phyloP scores from a whole-genome alignment of 2,113 vertebrate genomes.

The Tringa solitaria region DNA sequence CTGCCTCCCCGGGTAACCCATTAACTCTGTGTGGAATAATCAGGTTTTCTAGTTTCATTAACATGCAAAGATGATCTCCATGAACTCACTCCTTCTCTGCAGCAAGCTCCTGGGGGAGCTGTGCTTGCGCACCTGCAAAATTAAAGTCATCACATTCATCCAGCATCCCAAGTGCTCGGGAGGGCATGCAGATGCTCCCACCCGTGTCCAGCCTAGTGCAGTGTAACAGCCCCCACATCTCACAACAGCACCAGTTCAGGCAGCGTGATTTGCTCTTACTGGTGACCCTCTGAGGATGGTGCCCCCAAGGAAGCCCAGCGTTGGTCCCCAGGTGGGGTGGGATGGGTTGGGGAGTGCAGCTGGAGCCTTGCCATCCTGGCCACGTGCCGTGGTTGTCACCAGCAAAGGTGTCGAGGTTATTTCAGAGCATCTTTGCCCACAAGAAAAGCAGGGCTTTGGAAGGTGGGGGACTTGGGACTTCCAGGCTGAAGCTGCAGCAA shows the following conservation, averaged over 20 bases:
- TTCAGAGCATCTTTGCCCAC: background rate
- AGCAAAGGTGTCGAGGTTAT: background rate
- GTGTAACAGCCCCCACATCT: fast-evolving
- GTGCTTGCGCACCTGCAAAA: background rate
- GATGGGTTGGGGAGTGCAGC: background rate
- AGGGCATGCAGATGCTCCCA: fast-evolving
- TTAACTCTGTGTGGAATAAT: slow-evolving; percentile 4
- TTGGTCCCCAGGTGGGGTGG: background rate
- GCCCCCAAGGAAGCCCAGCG: fast-evolving
- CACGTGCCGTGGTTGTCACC: background rate
- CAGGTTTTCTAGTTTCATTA: background rate
- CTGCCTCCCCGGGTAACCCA: background rate
- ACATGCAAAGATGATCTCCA: background rate
- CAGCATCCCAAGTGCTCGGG: background rate
- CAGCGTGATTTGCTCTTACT: background rate
- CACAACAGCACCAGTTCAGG: background rate
- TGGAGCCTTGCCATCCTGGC: background rate
- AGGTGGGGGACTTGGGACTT: background rate
- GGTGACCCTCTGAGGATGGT: background rate
- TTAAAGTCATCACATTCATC: background rate
- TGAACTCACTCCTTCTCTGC: background rate
- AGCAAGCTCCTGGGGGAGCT: background rate
- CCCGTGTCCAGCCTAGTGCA: fast-evolving
- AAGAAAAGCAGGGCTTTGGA: background rate
- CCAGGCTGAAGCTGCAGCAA: background rate